These are phyloP conservation scores for Xylota segnis DNA, from an alignment of 2,888 invertebrate species.

Conservation along the genomic window DNA sequence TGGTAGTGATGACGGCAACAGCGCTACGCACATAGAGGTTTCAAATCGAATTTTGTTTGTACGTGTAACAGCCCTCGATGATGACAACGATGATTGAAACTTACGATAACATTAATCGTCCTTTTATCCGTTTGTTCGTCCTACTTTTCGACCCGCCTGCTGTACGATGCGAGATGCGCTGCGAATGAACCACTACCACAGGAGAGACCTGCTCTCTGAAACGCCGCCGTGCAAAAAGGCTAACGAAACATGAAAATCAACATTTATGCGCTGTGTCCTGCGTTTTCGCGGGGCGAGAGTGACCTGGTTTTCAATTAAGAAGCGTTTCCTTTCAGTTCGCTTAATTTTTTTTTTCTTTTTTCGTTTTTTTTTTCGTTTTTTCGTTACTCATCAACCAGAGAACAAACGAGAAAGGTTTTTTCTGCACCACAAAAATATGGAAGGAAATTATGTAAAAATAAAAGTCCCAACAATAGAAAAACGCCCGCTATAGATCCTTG, in stretches of 20 bases:
- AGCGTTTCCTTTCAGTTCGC: not conserved
- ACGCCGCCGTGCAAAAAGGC: conserved; percentile 38
- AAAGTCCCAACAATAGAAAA: conserved; percentile 41
- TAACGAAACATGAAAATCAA: conserved; percentile 36
- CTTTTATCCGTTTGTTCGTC: conserved; percentile 53
- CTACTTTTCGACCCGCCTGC: conserved; percentile 22
- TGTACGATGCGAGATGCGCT: not conserved
- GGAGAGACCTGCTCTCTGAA: not conserved
- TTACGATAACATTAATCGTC: conserved; percentile 68
- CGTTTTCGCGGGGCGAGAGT: conserved; percentile 24
- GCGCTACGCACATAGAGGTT: conserved; percentile 7
- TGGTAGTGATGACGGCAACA: conserved; percentile 39
- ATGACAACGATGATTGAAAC: conserved; percentile 66
- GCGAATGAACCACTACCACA: conserved; percentile 14
- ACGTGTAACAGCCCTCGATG: conserved; percentile 63
- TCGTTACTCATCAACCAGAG: conserved; percentile 5
- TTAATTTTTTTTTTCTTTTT: not conserved
- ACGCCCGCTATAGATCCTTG: conserved; percentile 44
- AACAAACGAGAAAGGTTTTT: too few relatives aligned
- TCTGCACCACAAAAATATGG: conserved; percentile 2
- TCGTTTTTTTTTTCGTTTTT: not conserved
- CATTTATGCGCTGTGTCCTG: conserved; percentile 12
- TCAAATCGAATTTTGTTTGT: conserved; percentile 46
- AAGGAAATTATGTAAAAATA: conserved; percentile 5
- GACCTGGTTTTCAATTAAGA: conserved; percentile 70